These are phyloP conservation scores for Canis aureus DNA, from an alignment of 2,113 vertebrate genomes.

Conservation along the genomic window DNA sequence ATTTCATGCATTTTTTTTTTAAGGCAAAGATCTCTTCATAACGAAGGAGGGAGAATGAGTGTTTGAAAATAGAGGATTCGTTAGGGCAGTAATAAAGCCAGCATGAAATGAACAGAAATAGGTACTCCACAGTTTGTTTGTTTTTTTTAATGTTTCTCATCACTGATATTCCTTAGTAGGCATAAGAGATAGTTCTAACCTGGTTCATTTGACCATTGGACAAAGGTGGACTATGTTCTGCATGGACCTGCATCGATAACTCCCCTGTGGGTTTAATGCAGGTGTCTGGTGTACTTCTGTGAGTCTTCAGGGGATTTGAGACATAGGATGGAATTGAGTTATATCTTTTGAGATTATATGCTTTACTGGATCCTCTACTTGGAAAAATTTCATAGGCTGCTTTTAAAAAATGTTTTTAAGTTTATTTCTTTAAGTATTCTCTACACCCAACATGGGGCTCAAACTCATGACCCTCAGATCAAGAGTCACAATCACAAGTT, in stretches of 20 bases:
- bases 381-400: not conserved
- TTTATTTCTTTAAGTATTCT: not conserved
- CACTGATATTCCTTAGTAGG: not conserved
- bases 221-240: not conserved
- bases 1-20: not conserved
- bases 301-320: not conserved
- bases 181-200: not conserved
- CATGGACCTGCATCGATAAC: fast-evolving
- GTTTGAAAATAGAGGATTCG: not conserved
- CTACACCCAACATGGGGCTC: not conserved
- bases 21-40: not conserved
- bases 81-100: not conserved
- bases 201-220: not conserved
- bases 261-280: not conserved
- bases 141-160: not conserved
- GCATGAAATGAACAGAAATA: not conserved
- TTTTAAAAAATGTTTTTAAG: not conserved
- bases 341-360: not conserved
- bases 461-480: not conserved
- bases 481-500: not conserved
- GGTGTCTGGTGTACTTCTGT: not conserved
- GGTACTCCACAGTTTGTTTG: not conserved
- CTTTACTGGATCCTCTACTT: not conserved
- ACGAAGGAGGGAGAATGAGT: not conserved
- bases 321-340: not conserved